A percentile compares a stretch with the other conserved stretches of the same genome.
Evolutionary conservation across 2,888 invertebrate species (phyloP).

Genomic region (Terebella lapidaria): DNA sequence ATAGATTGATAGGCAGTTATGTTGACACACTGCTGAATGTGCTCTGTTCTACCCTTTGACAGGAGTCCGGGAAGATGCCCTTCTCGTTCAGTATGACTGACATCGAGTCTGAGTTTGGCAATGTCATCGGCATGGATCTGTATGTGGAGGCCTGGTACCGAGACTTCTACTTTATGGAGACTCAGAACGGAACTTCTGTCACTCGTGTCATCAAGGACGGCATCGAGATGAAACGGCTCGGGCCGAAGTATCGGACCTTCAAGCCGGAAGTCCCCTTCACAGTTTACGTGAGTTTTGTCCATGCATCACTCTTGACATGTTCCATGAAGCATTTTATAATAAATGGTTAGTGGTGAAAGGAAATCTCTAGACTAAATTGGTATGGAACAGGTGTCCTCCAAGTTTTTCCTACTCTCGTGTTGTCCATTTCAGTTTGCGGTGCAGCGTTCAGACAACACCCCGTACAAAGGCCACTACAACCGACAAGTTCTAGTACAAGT

Average conservation of each 20-base stretch:
- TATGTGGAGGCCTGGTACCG: slow-evolving; percentile 44
- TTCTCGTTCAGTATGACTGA: slow-evolving; percentile 83
- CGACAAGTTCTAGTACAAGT: slow-evolving; percentile 19
- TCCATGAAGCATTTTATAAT: no score
- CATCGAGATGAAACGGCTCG: slow-evolving; percentile 75
- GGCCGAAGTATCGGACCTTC: slow-evolving; percentile 88
- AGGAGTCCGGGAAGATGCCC: slow-evolving; percentile 80
- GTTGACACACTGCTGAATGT: no score
- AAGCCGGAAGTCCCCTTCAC: slow-evolving; percentile 91
- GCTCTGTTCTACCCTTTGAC: no score
- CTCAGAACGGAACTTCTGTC: slow-evolving; percentile 69
- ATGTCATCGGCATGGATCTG: slow-evolving; percentile 37
- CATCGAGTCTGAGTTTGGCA: slow-evolving; percentile 51
- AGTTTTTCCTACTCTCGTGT: no score
- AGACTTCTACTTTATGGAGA: slow-evolving; percentile 49
- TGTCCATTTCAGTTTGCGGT: slow-evolving; percentile 27
- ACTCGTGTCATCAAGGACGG: slow-evolving; percentile 85
- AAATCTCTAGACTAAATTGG: no score
- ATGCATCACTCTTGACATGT: no score
- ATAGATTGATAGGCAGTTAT: no score
- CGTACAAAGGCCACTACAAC: slow-evolving; percentile 20
- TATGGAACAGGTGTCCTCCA: no score
- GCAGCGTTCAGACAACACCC: slow-evolving; percentile 22
- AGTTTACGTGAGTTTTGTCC: slow-evolving; percentile 63
- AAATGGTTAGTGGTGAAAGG: no score